A percentile compares a stretch with the other conserved stretches of the same genome.
phyloP scores from a whole-genome alignment of 1,140 invertebrate genomes.

The Gryon sp. region DNA sequence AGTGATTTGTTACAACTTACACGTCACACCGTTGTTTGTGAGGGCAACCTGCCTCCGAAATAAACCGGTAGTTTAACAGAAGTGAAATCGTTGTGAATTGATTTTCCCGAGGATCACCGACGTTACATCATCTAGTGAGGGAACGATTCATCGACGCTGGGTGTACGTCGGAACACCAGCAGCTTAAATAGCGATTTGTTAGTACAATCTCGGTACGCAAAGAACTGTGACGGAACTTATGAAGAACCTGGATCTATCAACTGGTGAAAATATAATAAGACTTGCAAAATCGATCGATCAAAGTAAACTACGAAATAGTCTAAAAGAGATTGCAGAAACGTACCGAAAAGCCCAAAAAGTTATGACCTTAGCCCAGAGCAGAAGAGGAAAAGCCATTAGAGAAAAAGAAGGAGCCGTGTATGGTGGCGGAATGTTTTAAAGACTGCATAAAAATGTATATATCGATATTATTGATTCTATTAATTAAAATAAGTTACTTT shows the following conservation, averaged over 20 bases:
- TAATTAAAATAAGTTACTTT: too few relatives aligned
- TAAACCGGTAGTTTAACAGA: too few relatives aligned
- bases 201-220: conserved; percentile 7
- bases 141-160: too few relatives aligned
- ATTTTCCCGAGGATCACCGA: too few relatives aligned
- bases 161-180: too few relatives aligned
- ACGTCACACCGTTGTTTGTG: too few relatives aligned
- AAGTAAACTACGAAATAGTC: not conserved
- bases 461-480: too few relatives aligned
- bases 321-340: conserved; percentile 8
- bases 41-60: too few relatives aligned
- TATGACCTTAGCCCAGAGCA: conserved; percentile 7
- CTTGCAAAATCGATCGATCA: not conserved
- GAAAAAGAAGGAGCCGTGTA: conserved; percentile 17
- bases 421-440: conserved; percentile 15
- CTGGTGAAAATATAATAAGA: conserved; percentile 1
- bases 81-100: too few relatives aligned
- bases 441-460: not conserved
- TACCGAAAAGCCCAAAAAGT: not conserved
- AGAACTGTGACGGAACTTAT: conserved; percentile 11
- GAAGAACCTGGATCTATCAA: conserved; percentile 2
- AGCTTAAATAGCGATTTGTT: conserved; percentile 13
- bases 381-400: conserved; percentile 10
- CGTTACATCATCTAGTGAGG: too few relatives aligned
- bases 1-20: too few relatives aligned